phyloP scores from a whole-genome alignment of 1,140 invertebrate genomes.

The Sminthurides bifidus region DNA sequence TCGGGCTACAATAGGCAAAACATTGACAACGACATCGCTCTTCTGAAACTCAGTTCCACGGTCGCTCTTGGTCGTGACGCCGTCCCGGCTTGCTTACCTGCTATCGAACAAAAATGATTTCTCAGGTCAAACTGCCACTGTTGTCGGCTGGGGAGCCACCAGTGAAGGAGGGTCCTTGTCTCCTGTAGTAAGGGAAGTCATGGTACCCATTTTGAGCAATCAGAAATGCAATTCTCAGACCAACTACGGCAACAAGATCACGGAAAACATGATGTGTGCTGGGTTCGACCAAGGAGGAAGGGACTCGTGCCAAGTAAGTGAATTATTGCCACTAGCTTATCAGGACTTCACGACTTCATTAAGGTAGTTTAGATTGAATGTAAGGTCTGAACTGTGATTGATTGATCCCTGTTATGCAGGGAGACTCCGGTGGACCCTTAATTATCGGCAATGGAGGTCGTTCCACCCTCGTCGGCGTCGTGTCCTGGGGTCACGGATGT shows the following conservation, averaged over 20 bases:
- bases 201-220: constrained; percentile 29
- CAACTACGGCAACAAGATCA: constrained; percentile 18
- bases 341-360: neutral
- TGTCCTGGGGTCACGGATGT: constrained; percentile 36
- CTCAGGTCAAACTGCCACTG: constrained; percentile 4
- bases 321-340: neutral
- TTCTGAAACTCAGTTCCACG: constrained; percentile 2
- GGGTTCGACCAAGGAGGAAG: constrained; percentile 62
- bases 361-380: neutral
- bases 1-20: constrained; percentile 3
- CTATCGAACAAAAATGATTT: neutral
- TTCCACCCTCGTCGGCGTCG: constrained; percentile 28
- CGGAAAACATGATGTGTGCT: constrained; percentile 52
- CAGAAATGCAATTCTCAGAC: constrained; percentile 20
- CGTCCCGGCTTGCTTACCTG: too few species aligned
- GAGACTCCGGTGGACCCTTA: constrained; percentile 11
- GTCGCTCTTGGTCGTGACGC: neutral
- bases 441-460: constrained; percentile 23
- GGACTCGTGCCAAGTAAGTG: constrained; percentile 60
- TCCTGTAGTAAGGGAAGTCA: constrained; percentile 24
- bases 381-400: neutral
- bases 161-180: constrained; percentile 32
- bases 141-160: constrained; percentile 49
- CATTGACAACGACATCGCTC: constrained; percentile 25
- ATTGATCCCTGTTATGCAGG: neutral